These are phyloP conservation scores for Holotrichia oblita DNA, from an alignment of 1,140 invertebrate species.

Conservation along the genomic window DNA sequence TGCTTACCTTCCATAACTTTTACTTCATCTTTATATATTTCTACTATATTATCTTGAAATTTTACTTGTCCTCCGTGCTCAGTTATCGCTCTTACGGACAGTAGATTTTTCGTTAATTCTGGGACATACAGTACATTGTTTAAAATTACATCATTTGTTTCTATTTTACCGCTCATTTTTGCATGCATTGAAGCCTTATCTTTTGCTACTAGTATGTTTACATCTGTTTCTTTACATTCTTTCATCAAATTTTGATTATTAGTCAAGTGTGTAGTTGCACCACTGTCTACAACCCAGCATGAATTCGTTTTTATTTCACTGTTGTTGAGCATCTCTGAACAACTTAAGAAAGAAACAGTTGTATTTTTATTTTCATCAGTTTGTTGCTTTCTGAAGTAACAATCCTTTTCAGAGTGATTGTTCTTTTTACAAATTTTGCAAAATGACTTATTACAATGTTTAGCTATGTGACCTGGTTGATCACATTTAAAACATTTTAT, in stretches of 20 bases:
- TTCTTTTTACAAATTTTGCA: constrained; percentile 7
- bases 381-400: not conserved
- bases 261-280: constrained; percentile 6
- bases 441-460: constrained; percentile 3
- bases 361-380: not conserved
- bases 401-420: not conserved
- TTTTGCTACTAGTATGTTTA: constrained; percentile 13
- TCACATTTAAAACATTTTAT: constrained; percentile 25
- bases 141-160: constrained; percentile 34
- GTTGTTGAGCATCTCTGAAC: not conserved
- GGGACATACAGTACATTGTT: constrained; percentile 30
- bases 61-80: not conserved
- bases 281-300: constrained; percentile 28
- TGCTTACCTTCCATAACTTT: not conserved
- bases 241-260: not conserved
- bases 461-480: constrained; percentile 17
- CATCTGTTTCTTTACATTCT: constrained; percentile 14
- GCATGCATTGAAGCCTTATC: not conserved
- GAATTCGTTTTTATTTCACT: not conserved
- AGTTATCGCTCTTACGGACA: constrained; percentile 32
- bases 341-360: not conserved
- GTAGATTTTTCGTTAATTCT: constrained; percentile 34
- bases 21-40: not conserved
- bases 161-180: constrained; percentile 25
- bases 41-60: not conserved